Conservation (phyloP, 2,113 vertebrate species). For the Pitta sordida region DNA sequence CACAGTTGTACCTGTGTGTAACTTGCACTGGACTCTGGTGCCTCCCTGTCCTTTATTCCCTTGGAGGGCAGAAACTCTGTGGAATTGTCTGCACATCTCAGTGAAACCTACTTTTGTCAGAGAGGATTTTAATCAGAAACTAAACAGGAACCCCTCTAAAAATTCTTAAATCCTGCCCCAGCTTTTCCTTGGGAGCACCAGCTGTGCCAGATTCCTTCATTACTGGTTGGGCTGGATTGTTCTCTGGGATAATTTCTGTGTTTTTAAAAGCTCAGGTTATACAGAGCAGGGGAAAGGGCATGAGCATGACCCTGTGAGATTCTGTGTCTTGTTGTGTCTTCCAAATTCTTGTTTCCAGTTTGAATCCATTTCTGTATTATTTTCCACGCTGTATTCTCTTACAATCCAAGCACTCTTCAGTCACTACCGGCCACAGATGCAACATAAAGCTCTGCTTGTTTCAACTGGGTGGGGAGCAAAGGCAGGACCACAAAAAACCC, state of each 20-base stretch:
- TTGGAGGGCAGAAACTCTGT: background rate
- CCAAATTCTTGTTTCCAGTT: background rate
- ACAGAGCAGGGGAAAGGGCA: background rate
- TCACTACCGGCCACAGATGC: background rate
- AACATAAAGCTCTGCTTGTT: background rate
- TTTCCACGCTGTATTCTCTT: background rate
- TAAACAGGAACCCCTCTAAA: background rate
- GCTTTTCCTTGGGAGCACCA: background rate
- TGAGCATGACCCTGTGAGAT: background rate
- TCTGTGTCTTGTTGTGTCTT: background rate
- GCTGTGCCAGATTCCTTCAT: background rate
- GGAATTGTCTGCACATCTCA: background rate
- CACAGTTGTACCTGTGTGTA: too few species aligned
- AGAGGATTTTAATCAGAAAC: background rate
- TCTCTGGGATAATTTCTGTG: fast-evolving
- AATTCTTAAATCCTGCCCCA: background rate
- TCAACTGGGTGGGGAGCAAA: background rate
- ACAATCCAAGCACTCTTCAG: background rate
- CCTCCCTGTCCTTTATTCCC: background rate
- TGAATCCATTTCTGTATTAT: background rate
- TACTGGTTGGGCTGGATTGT: background rate
- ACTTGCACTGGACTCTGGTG: background rate
- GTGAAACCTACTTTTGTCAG: background rate
- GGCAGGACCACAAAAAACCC: background rate
- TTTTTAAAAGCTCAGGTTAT: background rate